phyloP scores from a whole-genome alignment of 2,888 invertebrate genomes.

The Spilosoma lubricipeda region DNA sequence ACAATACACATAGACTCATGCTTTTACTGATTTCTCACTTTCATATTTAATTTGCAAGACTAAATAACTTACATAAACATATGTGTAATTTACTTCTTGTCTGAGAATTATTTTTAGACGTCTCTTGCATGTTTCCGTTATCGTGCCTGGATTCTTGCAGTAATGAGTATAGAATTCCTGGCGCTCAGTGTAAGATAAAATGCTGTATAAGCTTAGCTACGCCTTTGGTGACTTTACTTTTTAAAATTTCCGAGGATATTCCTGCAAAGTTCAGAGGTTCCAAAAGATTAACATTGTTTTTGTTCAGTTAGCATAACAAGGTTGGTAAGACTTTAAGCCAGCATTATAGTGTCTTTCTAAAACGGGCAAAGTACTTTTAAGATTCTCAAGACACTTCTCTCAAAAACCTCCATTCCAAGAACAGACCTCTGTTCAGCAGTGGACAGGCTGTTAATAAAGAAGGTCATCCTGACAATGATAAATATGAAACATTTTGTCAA shows the following conservation, averaged over 20 bases:
- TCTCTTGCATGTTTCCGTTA: conserved; percentile 20
- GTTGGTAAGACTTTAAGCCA: background rate
- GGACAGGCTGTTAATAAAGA: too few relatives aligned
- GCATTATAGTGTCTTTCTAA: background rate
- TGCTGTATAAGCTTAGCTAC: conserved; percentile 20
- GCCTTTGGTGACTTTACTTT: conserved; percentile 13
- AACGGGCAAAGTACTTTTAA: background rate
- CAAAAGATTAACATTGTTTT: background rate
- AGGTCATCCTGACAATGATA: background rate
- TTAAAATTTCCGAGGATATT: background rate
- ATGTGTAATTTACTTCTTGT: background rate
- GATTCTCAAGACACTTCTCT: background rate
- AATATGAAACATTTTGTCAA: too few relatives aligned
- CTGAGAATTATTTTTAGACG: conserved; percentile 10
- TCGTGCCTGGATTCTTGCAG: conserved; percentile 23
- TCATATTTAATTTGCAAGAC: background rate
- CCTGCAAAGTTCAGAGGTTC: background rate
- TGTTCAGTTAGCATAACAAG: background rate
- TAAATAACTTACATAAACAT: conserved; percentile 15
- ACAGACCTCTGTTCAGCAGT: too few relatives aligned
- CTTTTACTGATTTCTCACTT: background rate
- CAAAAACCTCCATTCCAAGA: too few relatives aligned
- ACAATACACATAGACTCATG: too few relatives aligned
- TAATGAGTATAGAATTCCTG: conserved; percentile 44
- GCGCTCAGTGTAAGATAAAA: conserved; percentile 38